phyloP scores from a whole-genome alignment of 1,140 invertebrate species.

The Cyclargus thomasi region DNA sequence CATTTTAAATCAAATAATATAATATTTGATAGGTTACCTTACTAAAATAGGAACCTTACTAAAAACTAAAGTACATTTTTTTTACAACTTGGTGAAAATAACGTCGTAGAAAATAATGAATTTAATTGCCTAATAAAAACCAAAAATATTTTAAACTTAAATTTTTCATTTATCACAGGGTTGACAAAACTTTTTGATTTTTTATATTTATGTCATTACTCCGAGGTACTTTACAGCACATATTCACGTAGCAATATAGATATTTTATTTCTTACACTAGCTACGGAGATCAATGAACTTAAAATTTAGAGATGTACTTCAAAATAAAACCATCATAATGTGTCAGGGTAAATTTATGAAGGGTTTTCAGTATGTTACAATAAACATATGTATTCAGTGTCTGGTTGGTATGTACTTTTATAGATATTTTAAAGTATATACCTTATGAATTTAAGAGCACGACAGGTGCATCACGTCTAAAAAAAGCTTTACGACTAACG shows the following conservation, averaged over 20 bases:
- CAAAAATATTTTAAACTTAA: too few species aligned
- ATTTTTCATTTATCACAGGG: too few species aligned
- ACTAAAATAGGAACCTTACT: too few species aligned
- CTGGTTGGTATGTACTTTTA: background rate
- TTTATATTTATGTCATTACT: background rate
- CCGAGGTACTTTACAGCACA: background rate
- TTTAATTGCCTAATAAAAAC: too few species aligned
- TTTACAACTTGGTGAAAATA: too few species aligned
- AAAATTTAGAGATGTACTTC: background rate
- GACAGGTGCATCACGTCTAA: background rate
- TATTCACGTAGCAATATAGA: background rate
- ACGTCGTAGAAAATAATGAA: too few species aligned
- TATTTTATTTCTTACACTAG: background rate
- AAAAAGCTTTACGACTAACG: background rate
- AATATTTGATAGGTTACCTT: too few species aligned
- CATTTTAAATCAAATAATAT: too few species aligned
- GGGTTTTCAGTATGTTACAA: background rate
- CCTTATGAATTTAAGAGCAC: background rate
- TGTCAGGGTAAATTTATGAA: background rate
- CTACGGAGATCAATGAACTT: background rate
- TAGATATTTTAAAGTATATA: background rate
- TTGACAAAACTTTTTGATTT: background rate
- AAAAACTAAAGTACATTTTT: too few species aligned
- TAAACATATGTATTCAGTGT: background rate
- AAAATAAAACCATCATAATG: background rate